phyloP scores from a whole-genome alignment of 2,113 vertebrate genomes.

The Planiliza haematocheilus region DNA sequence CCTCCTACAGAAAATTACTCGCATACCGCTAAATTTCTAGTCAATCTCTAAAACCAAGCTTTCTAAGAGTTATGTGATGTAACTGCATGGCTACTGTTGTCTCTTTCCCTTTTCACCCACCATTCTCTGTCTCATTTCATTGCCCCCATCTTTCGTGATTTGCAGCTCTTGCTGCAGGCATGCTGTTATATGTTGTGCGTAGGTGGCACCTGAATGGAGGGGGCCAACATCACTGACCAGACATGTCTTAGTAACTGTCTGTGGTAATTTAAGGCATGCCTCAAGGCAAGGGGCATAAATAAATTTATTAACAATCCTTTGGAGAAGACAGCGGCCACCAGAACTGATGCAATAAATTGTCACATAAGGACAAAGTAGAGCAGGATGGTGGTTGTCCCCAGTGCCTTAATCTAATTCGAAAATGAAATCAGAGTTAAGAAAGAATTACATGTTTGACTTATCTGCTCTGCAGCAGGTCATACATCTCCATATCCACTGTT shows the following conservation, averaged over 20 bases:
- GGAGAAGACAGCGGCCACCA: slow-evolving; percentile 11
- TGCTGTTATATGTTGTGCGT: slow-evolving; percentile 38
- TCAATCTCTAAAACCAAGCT: slow-evolving; percentile 2
- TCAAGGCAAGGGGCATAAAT: slow-evolving; percentile 38
- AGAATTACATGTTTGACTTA: neutral
- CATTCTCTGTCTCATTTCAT: slow-evolving; percentile 22
- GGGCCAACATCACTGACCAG: neutral
- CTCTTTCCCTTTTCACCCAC: slow-evolving; percentile 17
- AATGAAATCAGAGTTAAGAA: neutral
- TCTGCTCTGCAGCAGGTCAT: too few relatives aligned
- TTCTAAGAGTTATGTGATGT: neutral
- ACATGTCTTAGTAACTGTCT: slow-evolving; percentile 37
- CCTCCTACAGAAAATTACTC: too few relatives aligned
- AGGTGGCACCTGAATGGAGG: slow-evolving; percentile 1
- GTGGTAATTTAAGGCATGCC: slow-evolving; percentile 42
- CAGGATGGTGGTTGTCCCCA: neutral
- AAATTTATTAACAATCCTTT: slow-evolving; percentile 34
- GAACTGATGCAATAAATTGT: slow-evolving; percentile 34
- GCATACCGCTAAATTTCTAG: neutral
- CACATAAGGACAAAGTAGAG: slow-evolving; percentile 18
- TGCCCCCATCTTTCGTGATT: slow-evolving; percentile 9
- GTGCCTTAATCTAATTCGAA: slow-evolving; percentile 2
- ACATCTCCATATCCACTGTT: too few relatives aligned
- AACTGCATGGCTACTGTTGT: neutral
- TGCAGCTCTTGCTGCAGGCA: slow-evolving; percentile 28